Percentiles rank a stretch among this genome's conserved stretches.
These are phyloP conservation scores for Chloebia gouldiae DNA, from an alignment of 2,113 vertebrate genomes.

Conservation along the genomic window DNA sequence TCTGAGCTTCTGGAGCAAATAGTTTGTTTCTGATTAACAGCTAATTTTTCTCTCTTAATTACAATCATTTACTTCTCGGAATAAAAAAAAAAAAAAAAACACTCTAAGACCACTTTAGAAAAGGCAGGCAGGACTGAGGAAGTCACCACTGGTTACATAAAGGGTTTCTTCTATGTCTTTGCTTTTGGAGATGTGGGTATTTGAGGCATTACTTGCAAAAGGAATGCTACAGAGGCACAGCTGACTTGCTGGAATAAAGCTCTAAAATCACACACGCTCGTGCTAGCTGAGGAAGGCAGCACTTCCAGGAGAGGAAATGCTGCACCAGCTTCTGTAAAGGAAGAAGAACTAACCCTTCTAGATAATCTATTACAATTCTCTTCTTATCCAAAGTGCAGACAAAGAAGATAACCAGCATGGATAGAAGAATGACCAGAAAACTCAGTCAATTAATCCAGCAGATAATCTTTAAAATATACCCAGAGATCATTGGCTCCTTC, in stretches of 20 bases:
- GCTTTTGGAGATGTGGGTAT: not conserved
- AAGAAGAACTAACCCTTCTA: not conserved
- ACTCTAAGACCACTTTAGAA: not conserved
- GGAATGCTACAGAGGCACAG: not conserved
- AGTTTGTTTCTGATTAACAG: conserved; percentile 32
- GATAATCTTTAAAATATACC: not conserved
- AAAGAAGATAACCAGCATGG: not conserved
- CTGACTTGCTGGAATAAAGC: not conserved
- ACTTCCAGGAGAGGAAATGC: not conserved
- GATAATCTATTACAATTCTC: not conserved
- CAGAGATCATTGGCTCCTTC: not conserved
- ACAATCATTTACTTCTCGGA: not conserved
- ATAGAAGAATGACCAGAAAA: not conserved
- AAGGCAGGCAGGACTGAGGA: not conserved
- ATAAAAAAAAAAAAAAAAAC: not conserved
- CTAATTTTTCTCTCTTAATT: conserved; percentile 36
- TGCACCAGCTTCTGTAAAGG: not conserved
- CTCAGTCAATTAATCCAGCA: not conserved
- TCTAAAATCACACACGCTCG: not conserved
- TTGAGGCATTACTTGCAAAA: not conserved
- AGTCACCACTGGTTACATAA: not conserved
- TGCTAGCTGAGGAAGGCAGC: not conserved
- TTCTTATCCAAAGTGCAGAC: not conserved
- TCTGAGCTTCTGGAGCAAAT: conserved; percentile 1
- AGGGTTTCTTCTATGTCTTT: not conserved